Evolutionary conservation across 2,113 vertebrate genomes (phyloP), one percentile per base, ranked within the genome.

Genomic region (Reinhardtius hippoglossoides): DNA sequence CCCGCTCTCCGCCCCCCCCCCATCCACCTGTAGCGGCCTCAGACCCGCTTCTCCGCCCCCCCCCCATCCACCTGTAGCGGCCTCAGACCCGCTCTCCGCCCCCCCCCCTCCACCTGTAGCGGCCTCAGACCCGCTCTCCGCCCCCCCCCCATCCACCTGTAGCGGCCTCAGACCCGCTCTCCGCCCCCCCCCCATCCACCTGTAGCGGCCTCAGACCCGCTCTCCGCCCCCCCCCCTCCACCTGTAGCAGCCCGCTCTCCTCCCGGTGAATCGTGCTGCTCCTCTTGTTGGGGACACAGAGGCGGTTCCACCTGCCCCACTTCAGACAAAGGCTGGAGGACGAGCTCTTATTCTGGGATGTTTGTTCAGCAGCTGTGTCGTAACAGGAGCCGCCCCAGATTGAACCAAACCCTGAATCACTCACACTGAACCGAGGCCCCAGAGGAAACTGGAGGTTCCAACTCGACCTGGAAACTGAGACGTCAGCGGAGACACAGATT

Each of bases 321-420:
- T 59, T 73, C 54, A 58, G 15, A 74, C 78, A 85, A 72, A 62
- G 27, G 57, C 74, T 81, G 78, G 77, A 65, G 71, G 79, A n/a
- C 27, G 40, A 40, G 65, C 74, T 82, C 26, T 71, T 54, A 46
- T 50, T 42, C 40, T 24, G 37, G 52, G 18, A 65, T 72, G 65
- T 87, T 82, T 83, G 69, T 63, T 81, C 76, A 83, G 74, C 57
- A 74, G 78, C 13, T 82, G 73, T 48, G 65, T 72, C 82, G 77
- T 75, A 78, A 83, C 10, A 1, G 9, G 67, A 77, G 57, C 84
- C 71, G 73, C 46, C 66, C 70, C 73, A 56, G 37, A 40, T 82
- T 80, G 27, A 78, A 63, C 48, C 62, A 46, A 76, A 48, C 54
- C 27, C 40, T 48, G 48, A 80, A 77, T 71, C 62, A 58, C 74